Conservation (phyloP, 2,797 vertebrate species). For the Epinephelus coioides region DNA sequence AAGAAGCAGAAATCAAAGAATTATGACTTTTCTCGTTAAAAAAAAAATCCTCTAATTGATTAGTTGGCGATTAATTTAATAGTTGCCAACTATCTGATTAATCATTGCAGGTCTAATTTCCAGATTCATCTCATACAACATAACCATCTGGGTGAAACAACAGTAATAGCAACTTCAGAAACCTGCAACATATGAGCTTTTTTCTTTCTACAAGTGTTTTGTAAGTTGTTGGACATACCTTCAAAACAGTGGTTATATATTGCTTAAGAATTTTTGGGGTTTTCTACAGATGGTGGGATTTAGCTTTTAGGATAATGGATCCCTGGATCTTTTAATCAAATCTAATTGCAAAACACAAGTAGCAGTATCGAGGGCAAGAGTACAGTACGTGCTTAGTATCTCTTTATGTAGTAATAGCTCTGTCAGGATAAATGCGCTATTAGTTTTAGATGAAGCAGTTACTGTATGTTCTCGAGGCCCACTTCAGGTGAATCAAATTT, state of each 20-base stretch:
- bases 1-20: no score
- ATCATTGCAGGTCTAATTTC: no score
- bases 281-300: background rate
- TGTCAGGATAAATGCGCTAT: slow-evolving; percentile 20
- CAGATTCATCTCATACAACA: background rate
- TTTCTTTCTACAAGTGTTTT: background rate
- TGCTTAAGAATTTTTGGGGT: background rate
- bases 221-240: background rate
- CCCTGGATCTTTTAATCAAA: background rate
- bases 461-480: background rate
- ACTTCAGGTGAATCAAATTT: slow-evolving; percentile 19
- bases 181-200: background rate
- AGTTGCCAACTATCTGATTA: no score
- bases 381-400: background rate
- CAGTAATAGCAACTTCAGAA: background rate
- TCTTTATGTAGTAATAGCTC: slow-evolving; percentile 9
- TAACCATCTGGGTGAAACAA: background rate
- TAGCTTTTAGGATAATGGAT: background rate
- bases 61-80: no score
- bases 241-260: background rate
- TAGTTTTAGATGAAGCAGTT: slow-evolving; percentile 20
- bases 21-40: no score
- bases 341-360: slow-evolving; percentile 5
- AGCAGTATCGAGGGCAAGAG: slow-evolving; percentile 24
- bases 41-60: no score